Evolutionary conservation across 35 echinoderm and acorn worm genomes (phyloP), one percentile per base, ranked within the genome.

Genomic region (Chiridota heheva): DNA sequence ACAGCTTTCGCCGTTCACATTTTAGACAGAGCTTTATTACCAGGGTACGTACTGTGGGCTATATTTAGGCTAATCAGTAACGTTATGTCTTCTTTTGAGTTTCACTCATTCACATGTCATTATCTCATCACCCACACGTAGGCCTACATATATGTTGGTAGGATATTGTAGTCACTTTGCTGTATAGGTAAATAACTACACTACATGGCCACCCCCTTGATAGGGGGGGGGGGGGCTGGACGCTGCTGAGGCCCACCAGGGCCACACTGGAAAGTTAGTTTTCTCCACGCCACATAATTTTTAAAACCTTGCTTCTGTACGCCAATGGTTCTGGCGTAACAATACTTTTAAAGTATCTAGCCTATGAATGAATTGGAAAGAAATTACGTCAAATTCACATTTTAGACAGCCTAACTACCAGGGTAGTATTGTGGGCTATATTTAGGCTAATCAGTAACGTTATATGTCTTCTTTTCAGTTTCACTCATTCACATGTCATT

Each of bases 1-100:
- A 89, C 86, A 0, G 64, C 79, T 26, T 95, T 95, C 45, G 86
- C 91, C 10, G 81, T 95, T 33, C 91, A 95, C 48, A 95, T 95
- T 39, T 56, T 95, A 10, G 81, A 95, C 48, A 83, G 87, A 56
- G 58, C 77, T 17, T 67, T 95, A 16, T 71, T 95, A 44, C 78
- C 57, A 41, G 72, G 86, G 91, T 95, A 89, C 38, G 12, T 55
- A 80, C 17, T 20, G 2, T 25, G 5, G 22, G 27, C 57, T 57
- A 13, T 40, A 27, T 77, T 24, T 18, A 5, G 37, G 48, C 35
- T 37, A 47, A 8, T 65, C 80, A 13, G 65, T 74, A 6, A n/a
- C 2, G 20, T 70, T 28, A 55, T 15, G 12, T 30, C 31, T 36
- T 25, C 7, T 7, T 36, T 32, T 7, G 44, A 6, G 13, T 30